Evolutionary conservation across 1,140 invertebrate species (phyloP), one percentile per base, ranked within the genome.

Genomic region (Drosophila nebulosa): DNA sequence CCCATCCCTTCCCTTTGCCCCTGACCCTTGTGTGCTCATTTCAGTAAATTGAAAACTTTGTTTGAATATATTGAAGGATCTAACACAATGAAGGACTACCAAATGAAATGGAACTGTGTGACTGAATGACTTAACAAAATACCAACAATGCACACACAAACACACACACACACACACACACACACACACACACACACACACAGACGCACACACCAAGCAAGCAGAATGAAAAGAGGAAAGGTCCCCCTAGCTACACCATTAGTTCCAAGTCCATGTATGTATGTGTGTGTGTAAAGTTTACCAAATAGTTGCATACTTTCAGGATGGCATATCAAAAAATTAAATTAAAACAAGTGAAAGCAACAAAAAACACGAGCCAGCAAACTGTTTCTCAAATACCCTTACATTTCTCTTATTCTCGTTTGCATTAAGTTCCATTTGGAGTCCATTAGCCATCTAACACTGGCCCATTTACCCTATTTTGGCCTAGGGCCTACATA

Each of bases 51-150:
- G 55, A 58, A 58, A 58, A 58, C 32, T 36, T 21, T 58, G 21
- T 46, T 10, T 10, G 18, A 2, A 9, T n/a, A 21, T 10, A 36
- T 14, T 36, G 35, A 36, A 14, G 35, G 35, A 36, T 4, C 4
- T 2, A 24, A 24, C 24, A 24, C 24, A 24, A 24, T 32, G 30
- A 32, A 32, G 30, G 30, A 32, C 30, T 46, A 16, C 7, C 56
- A 70, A 70, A 32, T 42, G 7, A 16, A 59, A 57, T 36, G 53
- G 52, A 79, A 74, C 46, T 74, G 74, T 69, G 59, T n/a, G n/a
- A n/a, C 51, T 69, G 78, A 78, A 74, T 71, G 62, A 74, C 62
- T 69, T 78, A 65, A 59, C 65, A 64, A 65, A 64, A 67, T 67
- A 26, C 46, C 63, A 77, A 50, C 16, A 46, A 42, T 67, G 57